Conservation (phyloP, 1,140 invertebrate species). For the Tetramorium parvispinum region DNA sequence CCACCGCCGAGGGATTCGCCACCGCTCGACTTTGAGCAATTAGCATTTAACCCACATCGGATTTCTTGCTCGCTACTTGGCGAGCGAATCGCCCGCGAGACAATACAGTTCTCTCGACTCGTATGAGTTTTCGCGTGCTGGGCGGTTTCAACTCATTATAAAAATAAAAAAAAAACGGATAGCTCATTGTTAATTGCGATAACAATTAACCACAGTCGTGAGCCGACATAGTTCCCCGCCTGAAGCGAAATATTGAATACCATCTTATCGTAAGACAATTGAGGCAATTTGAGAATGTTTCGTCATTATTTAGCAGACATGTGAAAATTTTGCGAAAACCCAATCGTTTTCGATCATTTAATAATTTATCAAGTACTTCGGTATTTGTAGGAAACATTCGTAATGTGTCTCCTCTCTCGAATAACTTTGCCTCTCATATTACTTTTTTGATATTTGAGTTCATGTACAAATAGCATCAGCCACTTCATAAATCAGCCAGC, state of each 20-base stretch:
- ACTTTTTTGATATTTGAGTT: slow-evolving; percentile 1
- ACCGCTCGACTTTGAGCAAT: slow-evolving; percentile 72
- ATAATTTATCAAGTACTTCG: neutral
- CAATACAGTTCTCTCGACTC: slow-evolving; percentile 24
- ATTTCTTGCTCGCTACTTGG: slow-evolving; percentile 70
- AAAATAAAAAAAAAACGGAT: slow-evolving; percentile 4
- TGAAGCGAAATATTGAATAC: neutral
- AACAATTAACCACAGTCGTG: neutral
- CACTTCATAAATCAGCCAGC: slow-evolving; percentile 20
- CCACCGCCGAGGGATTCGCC: slow-evolving; percentile 46
- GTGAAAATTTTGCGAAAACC: neutral
- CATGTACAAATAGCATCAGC: neutral
- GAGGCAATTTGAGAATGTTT: neutral
- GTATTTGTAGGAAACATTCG: neutral
- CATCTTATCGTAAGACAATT: neutral
- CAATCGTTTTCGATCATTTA: neutral
- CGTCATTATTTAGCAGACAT: neutral
- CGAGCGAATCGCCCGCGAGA: slow-evolving; percentile 66
- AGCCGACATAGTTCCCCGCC: neutral
- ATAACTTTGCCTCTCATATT: neutral
- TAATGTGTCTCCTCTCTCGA: neutral
- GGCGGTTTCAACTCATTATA: neutral
- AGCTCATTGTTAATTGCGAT: slow-evolving; percentile 2
- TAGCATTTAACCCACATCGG: slow-evolving; percentile 80
- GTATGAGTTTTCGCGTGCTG: slow-evolving; percentile 29